Percentiles rank a stretch among this genome's conserved stretches.
These are phyloP conservation scores for Theristicus caerulescens DNA, from an alignment of 2,113 vertebrate species.

Conservation along the genomic window DNA sequence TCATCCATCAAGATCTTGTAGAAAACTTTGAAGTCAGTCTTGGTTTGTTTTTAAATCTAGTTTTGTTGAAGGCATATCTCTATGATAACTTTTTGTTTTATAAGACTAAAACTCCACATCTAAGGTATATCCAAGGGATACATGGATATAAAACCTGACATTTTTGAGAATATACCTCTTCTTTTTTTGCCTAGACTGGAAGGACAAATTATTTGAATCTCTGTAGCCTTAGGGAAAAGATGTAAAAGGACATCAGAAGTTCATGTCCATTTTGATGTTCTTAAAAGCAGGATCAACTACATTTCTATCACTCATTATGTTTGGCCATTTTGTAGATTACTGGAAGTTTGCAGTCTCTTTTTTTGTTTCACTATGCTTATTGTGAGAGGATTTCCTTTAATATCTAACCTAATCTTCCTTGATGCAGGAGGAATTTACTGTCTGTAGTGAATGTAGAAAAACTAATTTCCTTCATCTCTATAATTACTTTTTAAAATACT, in stretches of 20 bases:
- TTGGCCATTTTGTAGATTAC: neutral
- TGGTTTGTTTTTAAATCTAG: neutral
- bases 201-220: neutral
- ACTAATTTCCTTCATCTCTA: neutral
- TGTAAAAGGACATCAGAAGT: neutral
- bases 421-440: neutral
- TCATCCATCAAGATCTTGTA: neutral
- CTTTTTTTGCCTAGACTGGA: neutral
- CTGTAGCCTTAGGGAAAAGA: neutral
- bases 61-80: neutral
- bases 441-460: neutral
- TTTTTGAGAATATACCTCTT: neutral
- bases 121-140: neutral
- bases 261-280: neutral
- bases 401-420: neutral
- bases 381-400: neutral
- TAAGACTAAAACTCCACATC: neutral
- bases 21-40: neutral
- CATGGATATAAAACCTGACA: neutral
- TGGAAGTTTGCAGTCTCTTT: neutral
- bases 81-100: neutral
- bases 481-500: neutral
- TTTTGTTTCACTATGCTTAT: neutral
- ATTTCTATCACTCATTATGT: neutral
- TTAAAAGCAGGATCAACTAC: neutral